phyloP scores from a whole-genome alignment of 2,888 invertebrate genomes.

The Flexamia atlantica region DNA sequence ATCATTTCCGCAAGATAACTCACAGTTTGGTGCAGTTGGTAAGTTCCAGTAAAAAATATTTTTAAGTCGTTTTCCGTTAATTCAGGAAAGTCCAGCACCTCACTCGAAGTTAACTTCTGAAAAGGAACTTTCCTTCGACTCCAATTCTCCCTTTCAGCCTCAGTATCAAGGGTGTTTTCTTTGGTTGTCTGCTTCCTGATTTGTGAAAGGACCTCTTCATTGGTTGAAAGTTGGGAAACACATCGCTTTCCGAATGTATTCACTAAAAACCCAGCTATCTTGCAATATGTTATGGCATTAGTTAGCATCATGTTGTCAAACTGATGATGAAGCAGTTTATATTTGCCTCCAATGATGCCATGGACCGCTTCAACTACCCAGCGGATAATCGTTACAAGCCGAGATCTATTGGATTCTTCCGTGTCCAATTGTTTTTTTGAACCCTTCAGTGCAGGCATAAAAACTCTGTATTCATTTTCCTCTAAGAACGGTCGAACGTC shows the following conservation, averaged over 20 bases:
- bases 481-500: slow-evolving; percentile 64
- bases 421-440: slow-evolving; percentile 68
- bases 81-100: slow-evolving; percentile 65
- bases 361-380: slow-evolving; percentile 69
- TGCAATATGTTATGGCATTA: slow-evolving; percentile 57
- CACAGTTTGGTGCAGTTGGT: slow-evolving; percentile 66
- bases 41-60: slow-evolving; percentile 67
- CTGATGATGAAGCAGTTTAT: slow-evolving; percentile 66
- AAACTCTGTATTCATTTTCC: slow-evolving; percentile 63
- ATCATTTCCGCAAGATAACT: slow-evolving; percentile 62
- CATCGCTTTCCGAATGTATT: slow-evolving; percentile 68
- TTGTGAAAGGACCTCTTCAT: slow-evolving; percentile 57
- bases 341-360: slow-evolving; percentile 67
- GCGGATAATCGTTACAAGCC: slow-evolving; percentile 69
- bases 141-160: no score
- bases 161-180: slow-evolving; percentile 60
- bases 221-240: slow-evolving; percentile 58
- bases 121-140: slow-evolving; percentile 52
- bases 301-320: slow-evolving; percentile 68
- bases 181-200: slow-evolving; percentile 45
- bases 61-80: slow-evolving; percentile 65
- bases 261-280: slow-evolving; percentile 65
- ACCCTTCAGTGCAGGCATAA: slow-evolving; percentile 71
- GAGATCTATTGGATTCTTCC: slow-evolving; percentile 67
- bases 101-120: slow-evolving; percentile 58